Evolutionary conservation across 92 coral and sea anemone species (phyloP), one percentile per base, ranked within the genome.

Genomic region (Phenganax subtilis): DNA sequence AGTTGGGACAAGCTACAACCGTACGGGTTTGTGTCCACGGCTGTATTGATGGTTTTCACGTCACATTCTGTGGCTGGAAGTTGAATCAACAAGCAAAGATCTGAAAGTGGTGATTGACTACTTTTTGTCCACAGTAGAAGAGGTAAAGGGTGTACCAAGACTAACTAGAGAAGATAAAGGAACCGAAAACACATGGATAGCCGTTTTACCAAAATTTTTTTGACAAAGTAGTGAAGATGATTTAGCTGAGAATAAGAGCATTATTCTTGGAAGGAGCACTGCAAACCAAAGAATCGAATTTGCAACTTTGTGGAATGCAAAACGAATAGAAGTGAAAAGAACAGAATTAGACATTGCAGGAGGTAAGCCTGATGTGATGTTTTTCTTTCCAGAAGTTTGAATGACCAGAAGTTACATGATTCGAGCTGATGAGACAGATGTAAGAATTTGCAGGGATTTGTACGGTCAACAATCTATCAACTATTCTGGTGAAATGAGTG

Each of bases 21-120:
- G 64, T 30, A 81, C n/a, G n/a, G n/a, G n/a, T n/a, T n/a, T n/a
- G n/a, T n/a, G n/a, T n/a, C n/a, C n/a, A n/a, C n/a, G n/a, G 83
- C 27, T 81, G 80, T 70, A 81, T 55, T 44, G 86, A 86, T 68
- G 89, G 14, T 87, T 82, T 54, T 82, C 80, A n/a, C n/a, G n/a
- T n/a, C n/a, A n/a, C n/a, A n/a, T n/a, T n/a, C n/a, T n/a, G 2
- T 87, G 90, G 90, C 84, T 88, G 37, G 88, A 88, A 60, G 86
- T 88, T 3, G 76, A 81, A n/a, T 66, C 74, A 61, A 81, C 91
- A 16, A 88, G 81, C 69, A 85, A 88, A 69, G 74, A 85, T 64
- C 86, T 86, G 20, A 57, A 54, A 44, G 84, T 81, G 31, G 70
- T 77, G 60, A 51, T 68, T 4, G 58, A 85, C 47, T 85, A 15